These are phyloP conservation scores for Sebastes matsubarae DNA, from an alignment of 2,797 vertebrate species.

Conservation along the genomic window DNA sequence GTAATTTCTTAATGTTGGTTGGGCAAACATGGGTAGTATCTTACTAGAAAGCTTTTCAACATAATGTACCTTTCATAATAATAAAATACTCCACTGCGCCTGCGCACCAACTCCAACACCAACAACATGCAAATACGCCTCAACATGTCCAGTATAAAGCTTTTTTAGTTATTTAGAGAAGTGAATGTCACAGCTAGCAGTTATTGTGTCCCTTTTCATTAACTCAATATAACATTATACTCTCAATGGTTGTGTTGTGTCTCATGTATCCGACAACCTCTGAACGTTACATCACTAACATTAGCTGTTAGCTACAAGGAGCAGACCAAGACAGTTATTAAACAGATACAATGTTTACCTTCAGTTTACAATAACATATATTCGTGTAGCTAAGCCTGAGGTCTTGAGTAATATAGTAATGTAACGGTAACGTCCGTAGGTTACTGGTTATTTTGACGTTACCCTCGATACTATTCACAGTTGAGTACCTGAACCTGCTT, in stretches of 20 bases:
- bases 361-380: too few relatives aligned
- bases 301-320: not conserved
- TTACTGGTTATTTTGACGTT: not conserved
- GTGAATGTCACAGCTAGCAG: rapidly evolving
- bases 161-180: rapidly evolving
- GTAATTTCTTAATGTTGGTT: not conserved
- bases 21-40: not conserved
- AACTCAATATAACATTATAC: rapidly evolving
- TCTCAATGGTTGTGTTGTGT: not conserved
- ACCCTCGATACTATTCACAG: too few relatives aligned
- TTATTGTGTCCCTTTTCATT: rapidly evolving
- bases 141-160: not conserved
- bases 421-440: not conserved
- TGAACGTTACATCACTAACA: not conserved
- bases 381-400: not conserved
- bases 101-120: constrained; percentile 29
- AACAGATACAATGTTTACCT: rapidly evolving
- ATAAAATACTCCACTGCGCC: constrained; percentile 4
- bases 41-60: not conserved
- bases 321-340: not conserved
- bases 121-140: not conserved
- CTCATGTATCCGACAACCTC: not conserved
- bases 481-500: not conserved
- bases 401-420: too few relatives aligned
- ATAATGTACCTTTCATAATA: not conserved